phyloP scores from a whole-genome alignment of 2,888 invertebrate species.

The Sylvicola cinctus region DNA sequence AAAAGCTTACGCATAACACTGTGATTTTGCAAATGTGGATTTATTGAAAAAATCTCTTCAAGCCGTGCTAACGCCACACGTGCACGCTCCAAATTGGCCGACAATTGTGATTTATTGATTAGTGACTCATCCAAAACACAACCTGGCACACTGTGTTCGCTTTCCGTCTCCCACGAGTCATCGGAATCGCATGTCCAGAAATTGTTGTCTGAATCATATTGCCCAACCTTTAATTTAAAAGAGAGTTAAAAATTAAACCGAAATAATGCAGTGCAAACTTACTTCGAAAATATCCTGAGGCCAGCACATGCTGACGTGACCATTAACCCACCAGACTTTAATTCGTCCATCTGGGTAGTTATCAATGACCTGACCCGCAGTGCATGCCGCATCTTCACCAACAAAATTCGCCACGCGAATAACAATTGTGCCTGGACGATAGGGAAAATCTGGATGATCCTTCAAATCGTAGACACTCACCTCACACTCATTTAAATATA shows the following conservation, averaged over 20 bases:
- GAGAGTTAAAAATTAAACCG: not conserved
- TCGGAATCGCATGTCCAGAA: constrained; percentile 47
- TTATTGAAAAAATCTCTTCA: constrained; percentile 59
- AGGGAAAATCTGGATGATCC: constrained; percentile 87
- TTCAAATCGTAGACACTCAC: constrained; percentile 89
- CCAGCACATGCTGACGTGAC: constrained; percentile 70
- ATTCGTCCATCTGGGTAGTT: constrained; percentile 72
- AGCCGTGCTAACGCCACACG: constrained; percentile 50
- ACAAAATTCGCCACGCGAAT: constrained; percentile 65
- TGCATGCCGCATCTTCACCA: constrained; percentile 46
- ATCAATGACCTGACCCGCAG: constrained; percentile 78
- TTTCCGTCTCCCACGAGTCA: constrained; percentile 72
- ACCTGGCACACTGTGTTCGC: constrained; percentile 27
- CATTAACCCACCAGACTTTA: constrained; percentile 85
- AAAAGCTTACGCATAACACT: constrained; percentile 63
- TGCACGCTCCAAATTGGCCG: constrained; percentile 59
- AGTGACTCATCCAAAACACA: constrained; percentile 20
- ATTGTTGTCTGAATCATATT: constrained; percentile 58
- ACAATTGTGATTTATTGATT: constrained; percentile 38
- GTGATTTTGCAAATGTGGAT: too few relatives aligned
- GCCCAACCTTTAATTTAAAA: constrained; percentile 44
- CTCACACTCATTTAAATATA: constrained; percentile 51
- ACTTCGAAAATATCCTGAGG: constrained; percentile 76
- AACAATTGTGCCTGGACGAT: constrained; percentile 79
- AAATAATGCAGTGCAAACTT: constrained; percentile 1